Evolutionary conservation across 2,797 vertebrate species (phyloP).

Genomic region (Siniperca scherzeri): DNA sequence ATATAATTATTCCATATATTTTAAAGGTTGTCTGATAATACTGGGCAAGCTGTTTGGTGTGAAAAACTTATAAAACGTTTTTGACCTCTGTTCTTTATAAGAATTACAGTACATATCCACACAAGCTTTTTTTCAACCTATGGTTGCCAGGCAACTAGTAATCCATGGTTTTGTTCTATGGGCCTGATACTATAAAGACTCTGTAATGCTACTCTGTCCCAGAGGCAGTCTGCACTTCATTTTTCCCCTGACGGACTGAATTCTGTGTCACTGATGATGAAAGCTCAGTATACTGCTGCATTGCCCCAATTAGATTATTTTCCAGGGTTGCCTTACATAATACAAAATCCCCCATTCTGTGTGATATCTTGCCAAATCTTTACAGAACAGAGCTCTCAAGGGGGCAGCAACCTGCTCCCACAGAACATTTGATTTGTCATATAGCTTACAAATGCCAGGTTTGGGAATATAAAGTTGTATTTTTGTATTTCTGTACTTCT

Average conservation of each 20-base stretch:
- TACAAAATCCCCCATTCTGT: constrained; percentile 69
- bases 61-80: constrained; percentile 3
- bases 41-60: neutral
- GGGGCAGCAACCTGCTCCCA: constrained; percentile 36
- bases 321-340: constrained; percentile 73
- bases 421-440: constrained; percentile 57
- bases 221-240: constrained; percentile 62
- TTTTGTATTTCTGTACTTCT: neutral
- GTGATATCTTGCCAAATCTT: constrained; percentile 74
- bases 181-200: constrained; percentile 38
- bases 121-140: constrained; percentile 13
- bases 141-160: constrained; percentile 73
- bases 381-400: constrained; percentile 55
- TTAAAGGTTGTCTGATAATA: neutral
- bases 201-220: constrained; percentile 42
- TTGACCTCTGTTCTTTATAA: constrained; percentile 26
- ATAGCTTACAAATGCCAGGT: constrained; percentile 20
- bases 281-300: constrained; percentile 65
- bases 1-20: constrained; percentile 5
- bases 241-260: constrained; percentile 53
- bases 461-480: constrained; percentile 33
- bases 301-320: constrained; percentile 75
- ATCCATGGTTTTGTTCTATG: constrained; percentile 51
- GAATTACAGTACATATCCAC: constrained; percentile 14
- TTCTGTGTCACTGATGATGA: constrained; percentile 70